Evolutionary conservation across 2,888 invertebrate species (phyloP), one percentile per base, ranked within the genome.

Genomic region (Yponomeuta evonymella): DNA sequence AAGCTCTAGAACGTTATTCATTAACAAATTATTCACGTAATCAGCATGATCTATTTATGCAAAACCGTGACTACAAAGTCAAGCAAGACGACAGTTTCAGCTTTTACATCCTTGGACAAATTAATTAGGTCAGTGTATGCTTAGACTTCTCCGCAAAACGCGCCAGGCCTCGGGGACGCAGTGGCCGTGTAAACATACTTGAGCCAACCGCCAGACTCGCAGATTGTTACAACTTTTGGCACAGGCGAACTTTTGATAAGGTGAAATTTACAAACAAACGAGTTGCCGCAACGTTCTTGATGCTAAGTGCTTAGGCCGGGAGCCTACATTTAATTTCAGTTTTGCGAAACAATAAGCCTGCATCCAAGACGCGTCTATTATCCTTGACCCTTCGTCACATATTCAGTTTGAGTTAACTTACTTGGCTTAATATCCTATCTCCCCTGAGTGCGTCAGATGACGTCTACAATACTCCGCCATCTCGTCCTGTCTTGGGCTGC

Each of bases 241-340:
- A 67, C 67, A 43, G 36, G 30, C 67, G 33, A 36, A 43, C 67
- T 43, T 36, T 33, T 36, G 67, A 67, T 67, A 67, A 67, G 43
- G 67, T 43, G 23, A 43, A 67, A 67, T 67, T 67, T 67, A 67
- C 48, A 67, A 67, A 67, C 67, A 48, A 67, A 67, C 43, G 36
- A 48, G 67, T 67, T 48, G 67, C 33, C 29, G 43, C 67, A 36
- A 67, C 67, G 67, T n/a, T 67, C 48, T 36, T 67, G 43, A 67
- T 67, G 67, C 67, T n/a, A 67, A 67, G 12, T 65, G 12, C 33
- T 29, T 33, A 33, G 65, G 4, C 65, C 65, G 65, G 65, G 65
- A 33, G 65, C 65, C 3, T 3, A 4, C 51, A 12, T 58, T 58
- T 58, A 58, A 8, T 12, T 58, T 15, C 15, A 43, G 8, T 43